Evolutionary conservation across 2,888 invertebrate species (phyloP), one percentile per base, ranked within the genome.

Genomic region (Incurvaria masculella): DNA sequence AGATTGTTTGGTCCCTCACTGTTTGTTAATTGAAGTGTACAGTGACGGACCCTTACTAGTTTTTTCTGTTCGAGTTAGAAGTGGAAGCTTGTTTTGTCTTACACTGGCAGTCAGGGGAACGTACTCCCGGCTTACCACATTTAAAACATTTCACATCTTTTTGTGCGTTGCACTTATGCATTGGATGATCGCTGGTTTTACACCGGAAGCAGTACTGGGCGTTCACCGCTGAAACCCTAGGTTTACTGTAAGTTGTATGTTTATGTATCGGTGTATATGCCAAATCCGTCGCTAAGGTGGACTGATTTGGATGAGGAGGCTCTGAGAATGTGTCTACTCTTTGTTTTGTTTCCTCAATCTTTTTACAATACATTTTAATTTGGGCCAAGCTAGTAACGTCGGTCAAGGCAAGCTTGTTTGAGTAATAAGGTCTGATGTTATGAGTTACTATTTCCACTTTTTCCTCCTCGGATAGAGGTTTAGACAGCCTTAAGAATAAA

Each of bases 141-240:
- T 16, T 11, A 21, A 44, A 44, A 19, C 44, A 44, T 14, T 27
- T 27, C 2, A 44, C 19, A 6, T 20, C 23, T 17, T 27, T 26
- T 14, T 21, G 27, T 17, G 44, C 44, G 3, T 10, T 26, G 23
- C 44, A 44, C 3, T 27, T 18, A 8, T 14, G 16, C 44, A 44
- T 44, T 21, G 21, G 3, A 33, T 44, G 44, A n/a, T 26, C 17
- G 18, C 17, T 14, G 8, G 27, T 27, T 8, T 14, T 17, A 21
- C 44, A 44, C 4, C 44, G 27, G 18, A 27, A 27, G 33, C 44
- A 44, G 14, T 44, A 44, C n/a, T n/a, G n/a, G n/a, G 17, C 2
- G 11, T 21, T 27, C 17, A 18, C 21, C 4, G 11, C 17, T 2
- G 14, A n/a, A 14, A n/a, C n/a, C 19, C 17, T 27, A 44, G n/a